These are phyloP conservation scores for Nematostella vectensis DNA, from an alignment of 92 coral and sea anemone genomes.

Conservation along the genomic window DNA sequence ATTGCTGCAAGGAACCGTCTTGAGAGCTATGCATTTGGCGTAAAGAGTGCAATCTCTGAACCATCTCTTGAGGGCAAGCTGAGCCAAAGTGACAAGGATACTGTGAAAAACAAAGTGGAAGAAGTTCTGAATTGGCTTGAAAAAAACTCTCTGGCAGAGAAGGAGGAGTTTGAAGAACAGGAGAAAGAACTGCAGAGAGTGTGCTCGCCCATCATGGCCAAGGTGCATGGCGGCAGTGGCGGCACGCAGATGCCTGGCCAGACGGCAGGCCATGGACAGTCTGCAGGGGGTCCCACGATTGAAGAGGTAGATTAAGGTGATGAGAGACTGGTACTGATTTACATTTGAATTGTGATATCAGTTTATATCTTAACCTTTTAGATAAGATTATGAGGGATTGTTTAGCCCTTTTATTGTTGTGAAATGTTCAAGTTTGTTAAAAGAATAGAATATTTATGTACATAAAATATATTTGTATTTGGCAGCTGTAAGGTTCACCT, in stretches of 20 bases:
- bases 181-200: constrained; percentile 20
- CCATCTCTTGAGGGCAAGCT: constrained; percentile 15
- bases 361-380: no score
- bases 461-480: no score
- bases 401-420: no score
- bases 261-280: not conserved
- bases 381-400: no score
- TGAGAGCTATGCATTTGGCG: constrained; percentile 49
- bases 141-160: constrained; percentile 10
- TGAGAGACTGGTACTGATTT: no score
- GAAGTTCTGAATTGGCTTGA: constrained; percentile 13
- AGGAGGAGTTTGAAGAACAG: constrained; percentile 17
- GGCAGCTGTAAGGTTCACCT: no score
- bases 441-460: no score
- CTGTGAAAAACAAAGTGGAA: not conserved
- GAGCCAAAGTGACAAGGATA: constrained; percentile 2
- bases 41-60: constrained; percentile 48
- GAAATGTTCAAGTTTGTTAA: no score
- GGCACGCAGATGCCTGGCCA: constrained; percentile 10
- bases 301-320: constrained; percentile 55
- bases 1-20: constrained; percentile 47
- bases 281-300: constrained; percentile 28
- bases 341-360: no score
- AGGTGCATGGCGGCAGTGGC: constrained; percentile 10
- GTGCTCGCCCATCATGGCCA: constrained; percentile 29